Evolutionary conservation across 2,113 vertebrate species (phyloP).

Genomic region (Eubucco bourcierii): DNA sequence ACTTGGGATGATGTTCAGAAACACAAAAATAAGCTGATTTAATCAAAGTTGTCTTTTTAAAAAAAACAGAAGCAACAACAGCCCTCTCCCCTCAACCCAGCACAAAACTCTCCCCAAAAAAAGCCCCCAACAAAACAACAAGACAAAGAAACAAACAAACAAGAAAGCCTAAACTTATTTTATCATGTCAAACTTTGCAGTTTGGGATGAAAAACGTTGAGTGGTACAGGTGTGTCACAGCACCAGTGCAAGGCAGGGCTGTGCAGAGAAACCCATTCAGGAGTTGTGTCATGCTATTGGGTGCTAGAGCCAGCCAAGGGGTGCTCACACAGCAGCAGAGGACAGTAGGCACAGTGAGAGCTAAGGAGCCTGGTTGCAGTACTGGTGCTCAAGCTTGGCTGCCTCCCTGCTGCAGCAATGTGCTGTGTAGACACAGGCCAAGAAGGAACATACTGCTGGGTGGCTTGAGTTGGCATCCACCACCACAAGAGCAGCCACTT

Average conservation of each 20-base stretch:
- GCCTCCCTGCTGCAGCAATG: not conserved
- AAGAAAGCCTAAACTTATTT: not conserved
- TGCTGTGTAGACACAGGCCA: not conserved
- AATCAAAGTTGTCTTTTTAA: not conserved
- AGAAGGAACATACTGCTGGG: not conserved
- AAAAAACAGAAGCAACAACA: not conserved
- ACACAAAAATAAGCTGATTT: not conserved
- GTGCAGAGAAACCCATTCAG: not conserved
- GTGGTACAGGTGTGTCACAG: not conserved
- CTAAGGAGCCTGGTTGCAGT: not conserved
- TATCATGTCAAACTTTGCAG: not conserved
- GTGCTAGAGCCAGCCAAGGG: not conserved
- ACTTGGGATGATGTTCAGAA: not conserved
- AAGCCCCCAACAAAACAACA: not conserved
- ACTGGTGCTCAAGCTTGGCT: fast-evolving
- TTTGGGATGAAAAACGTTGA: not conserved
- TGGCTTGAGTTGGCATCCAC: not conserved
- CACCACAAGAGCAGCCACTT: not conserved
- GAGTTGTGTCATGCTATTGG: not conserved
- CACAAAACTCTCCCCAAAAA: not conserved
- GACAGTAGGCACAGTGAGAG: not conserved
- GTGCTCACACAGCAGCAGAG: not conserved
- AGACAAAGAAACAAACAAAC: not conserved
- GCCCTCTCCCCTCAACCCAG: too few species aligned
- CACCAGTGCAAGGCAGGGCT: fast-evolving